Base-by-base conservation (phyloP, 2,888 invertebrate species). In the Xiphydria camelus region DNA sequence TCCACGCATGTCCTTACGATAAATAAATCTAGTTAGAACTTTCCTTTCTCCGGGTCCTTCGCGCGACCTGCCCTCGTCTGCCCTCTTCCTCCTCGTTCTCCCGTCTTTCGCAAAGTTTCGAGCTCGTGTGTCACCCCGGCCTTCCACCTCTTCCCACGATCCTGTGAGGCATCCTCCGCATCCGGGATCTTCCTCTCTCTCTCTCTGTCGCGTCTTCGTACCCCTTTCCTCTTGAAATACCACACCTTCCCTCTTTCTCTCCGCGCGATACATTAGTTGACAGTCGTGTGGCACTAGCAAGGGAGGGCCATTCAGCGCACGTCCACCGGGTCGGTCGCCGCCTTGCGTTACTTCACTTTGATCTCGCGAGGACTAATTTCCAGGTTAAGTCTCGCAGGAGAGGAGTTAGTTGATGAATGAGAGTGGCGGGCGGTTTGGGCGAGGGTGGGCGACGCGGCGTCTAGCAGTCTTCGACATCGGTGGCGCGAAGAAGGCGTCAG, bases 311-410 rank as follows among this genome's bases (percentile, higher is more conserved):
- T 59, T 59, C 59, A 25, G 44, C 41, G 55, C 59, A 57, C 59
- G 59, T 59, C 50, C 51, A 45, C 53, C n/a, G n/a, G 53, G 45
- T 49, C 41, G 41, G 49, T 43, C 57, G 57, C 59, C 57, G 57
- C 57, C 54, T 56, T 59, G 59, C 59, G 55, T 56, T 57, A 59
- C 55, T 57, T 59, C 49, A 57, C 59, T 59, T 59, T 59, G 59
- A 59, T 59, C 57, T 59, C 45, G 47, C 51, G 26, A 46, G 41
- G 49, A 47, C 55, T 59, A 59, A 59, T 57, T 55, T 57, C 45
- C 51, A 45, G 45, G 46, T 43, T 41, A 45, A 49, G 51, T 52
- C 51, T n/a, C n/a, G n/a, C n/a, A n/a, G n/a, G n/a, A n/a, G n/a
- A n/a, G n/a, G n/a, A n/a, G n/a, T n/a, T n/a, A n/a, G n/a, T n/a